Evolutionary conservation across 2,113 vertebrate species (phyloP), one percentile per base, ranked within the genome.

Genomic region (Microtus oregoni): DNA sequence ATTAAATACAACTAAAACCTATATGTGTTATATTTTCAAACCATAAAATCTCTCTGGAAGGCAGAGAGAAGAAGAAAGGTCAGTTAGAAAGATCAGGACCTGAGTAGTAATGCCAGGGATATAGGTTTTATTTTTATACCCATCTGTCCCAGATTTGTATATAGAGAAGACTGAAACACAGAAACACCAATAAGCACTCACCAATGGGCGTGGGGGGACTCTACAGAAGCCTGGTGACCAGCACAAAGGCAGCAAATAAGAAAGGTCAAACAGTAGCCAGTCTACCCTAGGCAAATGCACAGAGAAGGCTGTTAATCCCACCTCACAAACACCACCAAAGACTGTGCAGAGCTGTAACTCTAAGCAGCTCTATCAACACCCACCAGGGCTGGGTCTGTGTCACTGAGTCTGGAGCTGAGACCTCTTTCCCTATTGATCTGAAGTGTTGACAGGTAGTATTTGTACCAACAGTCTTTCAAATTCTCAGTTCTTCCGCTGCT

Each of bases 1-100:
- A 22, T 41, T 90, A 92, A 75, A 30, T 82, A 14, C 24, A 61
- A 77, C 38, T 90, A 50, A 90, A 90, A 87, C 26, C 11, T 10
- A 41, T 41, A 15, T 35, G 35, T 7, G 15, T 38, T 61, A 28
- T 83, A 70, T 90, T 87, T 90, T 90, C 68, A 24, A 58, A 77
- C 41, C 35, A 52, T 44, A 26, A 86, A 30, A 92, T 35, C 24
- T 72, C 8, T n/a, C 41, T 82, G 30, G 55, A 24, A 92, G 12
- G 7, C 52, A 86, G 19, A 79, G 8, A 92, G 28, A 96, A 75
- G 13, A 52, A 61, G 4, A 3, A 58, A 90, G 32, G 26, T 28
- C 28, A 63, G 14, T 76, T 70, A 61, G 47, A n/a, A 4, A 87
- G 12, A 26, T 73, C 75, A 28, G 20, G 22, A 63, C n/a, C 35